These are phyloP conservation scores for Bambusicola thoracicus DNA, from an alignment of 2,113 vertebrate species.

Conservation along the genomic window DNA sequence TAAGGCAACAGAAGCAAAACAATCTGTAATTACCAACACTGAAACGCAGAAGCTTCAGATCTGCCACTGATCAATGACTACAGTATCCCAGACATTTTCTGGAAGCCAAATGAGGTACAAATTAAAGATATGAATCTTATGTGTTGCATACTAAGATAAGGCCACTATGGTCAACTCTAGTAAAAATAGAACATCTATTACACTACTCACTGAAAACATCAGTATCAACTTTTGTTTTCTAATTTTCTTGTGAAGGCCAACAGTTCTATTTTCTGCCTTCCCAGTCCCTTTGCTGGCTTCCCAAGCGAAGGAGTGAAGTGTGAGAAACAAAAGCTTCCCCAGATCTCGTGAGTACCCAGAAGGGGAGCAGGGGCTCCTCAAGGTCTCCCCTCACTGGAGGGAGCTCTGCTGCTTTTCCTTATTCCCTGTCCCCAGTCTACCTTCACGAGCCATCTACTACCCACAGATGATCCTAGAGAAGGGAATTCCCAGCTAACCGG, in stretches of 20 bases:
- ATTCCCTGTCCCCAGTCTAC: not conserved
- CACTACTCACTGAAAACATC: not conserved
- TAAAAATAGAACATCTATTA: not conserved
- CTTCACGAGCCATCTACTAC: rapidly evolving
- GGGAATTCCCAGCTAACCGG: not conserved
- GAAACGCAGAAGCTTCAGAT: not conserved
- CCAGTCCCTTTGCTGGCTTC: not conserved
- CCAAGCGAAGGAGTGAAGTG: not conserved
- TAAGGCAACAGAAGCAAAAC: not conserved
- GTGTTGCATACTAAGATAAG: not conserved
- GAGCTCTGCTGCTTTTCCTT: not conserved
- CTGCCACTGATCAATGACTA: not conserved
- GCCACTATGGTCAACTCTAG: not conserved
- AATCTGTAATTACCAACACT: not conserved
- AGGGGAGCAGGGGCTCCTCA: not conserved
- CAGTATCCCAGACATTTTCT: not conserved
- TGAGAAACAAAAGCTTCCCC: not conserved
- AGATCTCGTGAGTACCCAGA: rapidly evolving
- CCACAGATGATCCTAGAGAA: not conserved
- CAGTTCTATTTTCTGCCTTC: not conserved
- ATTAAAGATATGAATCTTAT: not conserved
- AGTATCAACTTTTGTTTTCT: not conserved
- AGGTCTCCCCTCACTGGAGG: not conserved
- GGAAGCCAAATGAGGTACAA: not conserved
- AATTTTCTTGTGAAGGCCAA: not conserved